Evolutionary conservation across 1,140 invertebrate genomes (phyloP).

Genomic region (Achroia grisella): DNA sequence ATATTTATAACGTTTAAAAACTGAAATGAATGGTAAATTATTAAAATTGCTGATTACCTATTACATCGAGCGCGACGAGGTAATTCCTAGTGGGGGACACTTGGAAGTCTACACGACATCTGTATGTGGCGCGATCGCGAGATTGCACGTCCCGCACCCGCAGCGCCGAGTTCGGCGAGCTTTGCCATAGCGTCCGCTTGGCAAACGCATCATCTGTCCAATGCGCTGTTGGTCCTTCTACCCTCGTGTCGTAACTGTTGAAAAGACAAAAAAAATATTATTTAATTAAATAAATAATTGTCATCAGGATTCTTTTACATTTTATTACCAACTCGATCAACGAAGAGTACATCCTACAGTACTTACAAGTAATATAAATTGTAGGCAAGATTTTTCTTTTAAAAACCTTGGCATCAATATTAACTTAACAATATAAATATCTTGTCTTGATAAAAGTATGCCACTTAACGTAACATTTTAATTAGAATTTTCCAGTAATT

Average conservation of each 20-base stretch:
- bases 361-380: too few species aligned
- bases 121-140: constrained; percentile 82
- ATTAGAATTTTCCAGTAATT: neutral
- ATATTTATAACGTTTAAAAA: too few species aligned
- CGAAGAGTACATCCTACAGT: too few species aligned
- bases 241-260: constrained; percentile 78
- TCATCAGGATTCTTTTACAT: too few species aligned
- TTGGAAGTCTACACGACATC: constrained; percentile 87
- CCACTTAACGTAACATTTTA: neutral
- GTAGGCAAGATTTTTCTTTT: too few species aligned
- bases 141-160: constrained; percentile 78
- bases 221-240: constrained; percentile 72
- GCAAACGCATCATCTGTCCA: constrained; percentile 77
- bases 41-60: constrained; percentile 78
- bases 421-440: too few species aligned
- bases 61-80: constrained; percentile 85
- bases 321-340: too few species aligned
- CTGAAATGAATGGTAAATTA: too few species aligned
- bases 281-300: too few species aligned
- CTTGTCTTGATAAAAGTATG: neutral
- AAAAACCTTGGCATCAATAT: too few species aligned
- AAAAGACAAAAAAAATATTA: constrained; percentile 12
- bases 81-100: constrained; percentile 87
- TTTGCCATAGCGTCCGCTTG: constrained; percentile 75
- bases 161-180: constrained; percentile 75